phyloP scores from a whole-genome alignment of 1,140 invertebrate genomes.

The Drosophila elegans region DNA sequence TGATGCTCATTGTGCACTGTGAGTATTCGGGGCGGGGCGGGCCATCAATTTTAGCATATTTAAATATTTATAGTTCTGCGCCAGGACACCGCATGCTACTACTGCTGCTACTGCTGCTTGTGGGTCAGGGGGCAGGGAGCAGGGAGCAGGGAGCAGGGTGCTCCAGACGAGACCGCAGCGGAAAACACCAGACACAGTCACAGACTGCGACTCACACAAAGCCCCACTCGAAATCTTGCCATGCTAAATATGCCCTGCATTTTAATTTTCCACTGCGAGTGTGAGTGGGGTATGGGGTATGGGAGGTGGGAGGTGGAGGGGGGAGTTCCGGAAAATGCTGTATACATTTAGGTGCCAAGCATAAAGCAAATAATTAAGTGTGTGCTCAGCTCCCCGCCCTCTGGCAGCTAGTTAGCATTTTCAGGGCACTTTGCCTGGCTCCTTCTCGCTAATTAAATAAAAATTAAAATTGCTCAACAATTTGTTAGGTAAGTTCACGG shows the following conservation, averaged over 20 bases:
- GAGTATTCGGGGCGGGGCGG: conserved; percentile 85
- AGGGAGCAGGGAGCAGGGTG: conserved; percentile 29
- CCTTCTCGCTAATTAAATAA: conserved; percentile 68
- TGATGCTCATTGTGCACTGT: conserved; percentile 95
- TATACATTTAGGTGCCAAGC: conserved; percentile 75
- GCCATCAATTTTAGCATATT: conserved; percentile 81
- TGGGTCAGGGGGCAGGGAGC: neutral
- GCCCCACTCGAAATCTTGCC: conserved; percentile 72
- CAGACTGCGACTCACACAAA: conserved; percentile 60
- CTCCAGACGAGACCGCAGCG: conserved; percentile 43
- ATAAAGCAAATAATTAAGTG: conserved; percentile 83
- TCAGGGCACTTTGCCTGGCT: conserved; percentile 42
- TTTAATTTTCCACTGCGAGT: conserved; percentile 59
- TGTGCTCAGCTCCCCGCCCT: conserved; percentile 32
- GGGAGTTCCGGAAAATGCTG: conserved; percentile 17
- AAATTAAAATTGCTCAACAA: conserved; percentile 74
- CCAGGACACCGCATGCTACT: conserved; percentile 64
- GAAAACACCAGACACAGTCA: conserved; percentile 26
- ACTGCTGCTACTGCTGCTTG: neutral
- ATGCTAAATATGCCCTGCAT: conserved; percentile 78
- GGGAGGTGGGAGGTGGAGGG: no score
- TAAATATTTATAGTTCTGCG: conserved; percentile 80
- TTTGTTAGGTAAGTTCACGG: conserved; percentile 62
- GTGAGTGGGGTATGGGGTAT: neutral
- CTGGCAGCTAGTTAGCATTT: conserved; percentile 76